Evolutionary conservation across 2,113 vertebrate genomes (phyloP), one percentile per base, ranked within the genome.

Genomic region (Plecturocebus donacophilus): DNA sequence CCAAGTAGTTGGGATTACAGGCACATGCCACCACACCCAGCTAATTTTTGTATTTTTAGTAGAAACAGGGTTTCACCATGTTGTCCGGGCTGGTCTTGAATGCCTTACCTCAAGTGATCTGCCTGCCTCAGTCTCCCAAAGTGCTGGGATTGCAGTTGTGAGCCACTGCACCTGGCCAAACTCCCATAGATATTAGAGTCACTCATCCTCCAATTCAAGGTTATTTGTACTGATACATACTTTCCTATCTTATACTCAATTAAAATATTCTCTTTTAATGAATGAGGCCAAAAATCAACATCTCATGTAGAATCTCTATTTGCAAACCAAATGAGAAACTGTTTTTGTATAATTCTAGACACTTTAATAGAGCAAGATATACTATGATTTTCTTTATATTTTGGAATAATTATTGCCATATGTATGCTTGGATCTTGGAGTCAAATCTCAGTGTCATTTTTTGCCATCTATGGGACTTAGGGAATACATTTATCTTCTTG

Each of bases 301-400:
- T 10, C 25, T 58, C 89, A 3, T 40, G 47, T 25, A 64, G n/a
- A 80, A 92, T 87, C 14, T 70, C n/a, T 13, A 66, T 88, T 91
- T 94, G 81, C 16, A 93, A 94, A 73, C 38, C 19, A 84, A 89
- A 75, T 95, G 61, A 90, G 35, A 88, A 81, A 21, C 30, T 54
- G 32, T 8, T 68, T 80, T 90, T 61, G 54, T 52, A 35, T 54
- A 61, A 40, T 38, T 81, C 16, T 68, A 45, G 49, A 93, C 86
- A 73, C 8, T 90, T 82, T 77, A 73, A 73, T 38, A n/a, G 16
- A 94, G 40, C 2, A 58, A 90, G 27, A 58, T 27, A 83, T 49
- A 83, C 86, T 89, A 12, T 71, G 11, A 52, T 64, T 86, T 86
- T 66, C 17, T 75, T 58, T 94, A 21, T 85, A 68, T 52, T 38